Evolutionary conservation across 1,140 invertebrate genomes (phyloP).

Genomic region (Nasonia longicornis): DNA sequence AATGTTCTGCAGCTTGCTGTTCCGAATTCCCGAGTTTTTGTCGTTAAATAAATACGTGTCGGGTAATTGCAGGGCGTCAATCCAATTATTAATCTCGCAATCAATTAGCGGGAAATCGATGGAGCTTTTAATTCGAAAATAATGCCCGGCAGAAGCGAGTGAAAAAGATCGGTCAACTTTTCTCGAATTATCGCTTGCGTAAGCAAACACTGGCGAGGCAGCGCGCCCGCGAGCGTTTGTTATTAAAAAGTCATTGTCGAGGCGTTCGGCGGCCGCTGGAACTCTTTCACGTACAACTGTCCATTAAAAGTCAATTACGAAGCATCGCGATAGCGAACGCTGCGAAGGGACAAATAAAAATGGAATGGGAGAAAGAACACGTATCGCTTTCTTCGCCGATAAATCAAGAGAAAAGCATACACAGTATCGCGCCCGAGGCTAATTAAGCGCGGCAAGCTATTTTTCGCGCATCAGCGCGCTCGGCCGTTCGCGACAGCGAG

Average conservation of each 20-base stretch:
- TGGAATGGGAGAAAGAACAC: background rate
- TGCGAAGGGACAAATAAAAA: too few relatives aligned
- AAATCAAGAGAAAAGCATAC: too few relatives aligned
- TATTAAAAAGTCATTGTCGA: background rate
- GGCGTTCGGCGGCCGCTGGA: too few relatives aligned
- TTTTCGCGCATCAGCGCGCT: slow-evolving; percentile 7
- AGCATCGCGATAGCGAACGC: too few relatives aligned
- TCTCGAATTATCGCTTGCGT: background rate
- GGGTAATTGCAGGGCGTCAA: background rate
- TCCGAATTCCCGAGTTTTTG: too few relatives aligned
- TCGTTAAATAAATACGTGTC: too few relatives aligned
- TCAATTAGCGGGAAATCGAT: background rate
- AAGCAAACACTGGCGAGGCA: background rate
- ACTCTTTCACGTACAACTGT: too few relatives aligned
- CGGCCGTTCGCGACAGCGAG: background rate
- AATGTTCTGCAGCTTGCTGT: too few relatives aligned
- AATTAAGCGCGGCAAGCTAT: slow-evolving; percentile 3
- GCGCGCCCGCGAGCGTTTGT: too few relatives aligned
- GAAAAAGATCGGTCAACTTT: background rate
- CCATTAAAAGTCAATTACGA: too few relatives aligned
- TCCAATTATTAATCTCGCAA: background rate
- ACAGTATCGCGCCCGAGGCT: background rate
- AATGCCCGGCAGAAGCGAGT: too few relatives aligned
- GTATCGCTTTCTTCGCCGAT: background rate
- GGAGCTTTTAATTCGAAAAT: background rate